Evolutionary conservation across 1,140 invertebrate genomes (phyloP).

Genomic region (Neodiprion fabricii): DNA sequence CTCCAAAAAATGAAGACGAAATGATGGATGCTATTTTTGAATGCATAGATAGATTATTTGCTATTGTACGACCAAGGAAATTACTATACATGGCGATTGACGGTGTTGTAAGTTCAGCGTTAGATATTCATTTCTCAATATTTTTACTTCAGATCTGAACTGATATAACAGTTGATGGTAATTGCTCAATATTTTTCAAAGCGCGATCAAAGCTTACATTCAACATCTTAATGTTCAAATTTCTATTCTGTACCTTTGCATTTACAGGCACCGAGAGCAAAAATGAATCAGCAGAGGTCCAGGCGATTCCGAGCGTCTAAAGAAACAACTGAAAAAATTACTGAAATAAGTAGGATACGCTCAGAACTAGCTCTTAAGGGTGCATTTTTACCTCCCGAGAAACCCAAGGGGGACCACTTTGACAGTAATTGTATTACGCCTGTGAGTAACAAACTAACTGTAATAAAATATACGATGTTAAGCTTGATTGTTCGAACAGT

Average conservation of each 20-base stretch:
- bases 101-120: slow-evolving; percentile 80
- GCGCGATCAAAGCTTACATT: too few species aligned
- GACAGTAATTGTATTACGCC: slow-evolving; percentile 99
- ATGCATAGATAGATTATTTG: slow-evolving; percentile 95
- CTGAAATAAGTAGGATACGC: slow-evolving; percentile 82
- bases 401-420: slow-evolving; percentile 92
- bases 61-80: slow-evolving; percentile 93
- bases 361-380: slow-evolving; percentile 80
- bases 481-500: not conserved
- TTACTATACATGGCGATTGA: slow-evolving; percentile 99
- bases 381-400: slow-evolving; percentile 84
- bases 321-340: slow-evolving; percentile 89
- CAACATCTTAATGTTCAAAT: too few species aligned
- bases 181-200: too few species aligned
- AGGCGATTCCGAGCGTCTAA: slow-evolving; percentile 96
- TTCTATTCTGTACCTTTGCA: too few species aligned
- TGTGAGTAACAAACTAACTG: slow-evolving; percentile 51
- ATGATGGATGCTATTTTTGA: slow-evolving; percentile 99
- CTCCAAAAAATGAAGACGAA: slow-evolving; percentile 98
- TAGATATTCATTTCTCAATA: slow-evolving; percentile 9
- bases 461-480: not conserved
- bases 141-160: not conserved
- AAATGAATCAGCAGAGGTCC: slow-evolving; percentile 99
- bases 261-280: slow-evolving; percentile 88
- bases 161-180: not conserved